Evolutionary conservation across 2,888 invertebrate species (phyloP), one percentile per base, ranked within the genome.

Genomic region (Sericinus montela): DNA sequence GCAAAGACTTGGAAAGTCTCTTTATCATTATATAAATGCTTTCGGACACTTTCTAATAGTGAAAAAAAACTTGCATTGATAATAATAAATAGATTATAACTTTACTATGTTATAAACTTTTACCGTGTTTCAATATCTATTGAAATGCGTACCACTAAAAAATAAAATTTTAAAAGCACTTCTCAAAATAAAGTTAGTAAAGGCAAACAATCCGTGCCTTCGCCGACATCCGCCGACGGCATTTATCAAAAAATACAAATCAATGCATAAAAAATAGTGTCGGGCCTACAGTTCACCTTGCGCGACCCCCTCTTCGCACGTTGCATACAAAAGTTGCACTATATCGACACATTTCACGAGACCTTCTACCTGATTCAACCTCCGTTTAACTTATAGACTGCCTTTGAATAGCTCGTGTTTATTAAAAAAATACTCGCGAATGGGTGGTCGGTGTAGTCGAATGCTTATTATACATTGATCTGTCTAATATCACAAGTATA

Each of bases 261-360:
- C 56, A 49, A 32, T 11, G 32, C 11, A 66, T 59, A 74, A 76
- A 74, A 75, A 72, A 70, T 60, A 67, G 67, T 56, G 43, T 52
- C 57, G 76, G 70, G 52, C 70, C 75, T 48, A 65, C 53, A 61
- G 56, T 54, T 69, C 71, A 72, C 85, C 86, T 80, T 83, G 82
- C 65, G 76, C 46, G 72, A 79, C 73, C 67, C 76, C 74, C 74
- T 74, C 83, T 89, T 89, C 87, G 85, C 89, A 88, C 80, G 73
- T 77, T 69, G 71, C 63, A 65, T 69, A 68, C 81, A 86, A 88
- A 89, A 85, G 72, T 89, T 87, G 84, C 89, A 89, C 87, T 75
- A 63, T 62, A 67, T 69, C 67, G 88, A 83, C 75, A 89, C 74
- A 81, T 87, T 87, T 88, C 85, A 85, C 87, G 75, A 74, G 72